Percentiles rank a stretch among this genome's conserved stretches.
Conservation (phyloP, 37 sponge, comb jelly and placozoan species). For the Mnemiopsis leidyi region DNA sequence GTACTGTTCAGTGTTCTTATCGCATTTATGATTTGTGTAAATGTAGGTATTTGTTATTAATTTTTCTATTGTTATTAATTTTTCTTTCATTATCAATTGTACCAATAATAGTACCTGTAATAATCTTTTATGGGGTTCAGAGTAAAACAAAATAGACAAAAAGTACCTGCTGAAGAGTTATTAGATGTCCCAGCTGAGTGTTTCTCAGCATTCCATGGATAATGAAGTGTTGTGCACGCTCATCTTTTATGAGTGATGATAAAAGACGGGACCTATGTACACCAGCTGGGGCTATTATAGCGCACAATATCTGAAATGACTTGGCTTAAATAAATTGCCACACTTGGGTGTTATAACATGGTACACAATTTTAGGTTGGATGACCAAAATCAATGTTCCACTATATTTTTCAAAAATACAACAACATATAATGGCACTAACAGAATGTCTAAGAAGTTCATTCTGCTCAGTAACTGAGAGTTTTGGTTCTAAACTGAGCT, state of each 20-base stretch:
- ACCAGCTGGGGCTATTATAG: slow-evolving; percentile 75
- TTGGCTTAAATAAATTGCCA: no score
- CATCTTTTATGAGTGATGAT: slow-evolving; percentile 90
- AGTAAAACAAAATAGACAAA: background rate
- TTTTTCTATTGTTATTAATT: no score
- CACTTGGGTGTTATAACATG: no score
- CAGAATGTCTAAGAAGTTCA: slow-evolving; percentile 29
- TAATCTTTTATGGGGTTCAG: no score
- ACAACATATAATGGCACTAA: slow-evolving; percentile 9
- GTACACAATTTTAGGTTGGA: no score
- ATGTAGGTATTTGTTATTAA: no score
- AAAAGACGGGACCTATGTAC: slow-evolving; percentile 85
- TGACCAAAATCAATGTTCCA: no score
- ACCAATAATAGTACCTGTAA: no score
- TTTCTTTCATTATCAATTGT: no score
- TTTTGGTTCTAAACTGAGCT: slow-evolving; percentile 82
- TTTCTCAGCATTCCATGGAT: slow-evolving; percentile 40
- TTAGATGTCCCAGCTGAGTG: slow-evolving; percentile 60
- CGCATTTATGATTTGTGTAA: no score
- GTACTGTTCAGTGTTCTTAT: no score
- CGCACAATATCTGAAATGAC: slow-evolving; percentile 67
- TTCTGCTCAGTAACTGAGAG: slow-evolving; percentile 78
- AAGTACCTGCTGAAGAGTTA: slow-evolving; percentile 24
- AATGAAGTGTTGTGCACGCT: slow-evolving; percentile 73
- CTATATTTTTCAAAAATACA: no score